Conservation (phyloP, 2,888 invertebrate species). For the Noctua janthe region DNA sequence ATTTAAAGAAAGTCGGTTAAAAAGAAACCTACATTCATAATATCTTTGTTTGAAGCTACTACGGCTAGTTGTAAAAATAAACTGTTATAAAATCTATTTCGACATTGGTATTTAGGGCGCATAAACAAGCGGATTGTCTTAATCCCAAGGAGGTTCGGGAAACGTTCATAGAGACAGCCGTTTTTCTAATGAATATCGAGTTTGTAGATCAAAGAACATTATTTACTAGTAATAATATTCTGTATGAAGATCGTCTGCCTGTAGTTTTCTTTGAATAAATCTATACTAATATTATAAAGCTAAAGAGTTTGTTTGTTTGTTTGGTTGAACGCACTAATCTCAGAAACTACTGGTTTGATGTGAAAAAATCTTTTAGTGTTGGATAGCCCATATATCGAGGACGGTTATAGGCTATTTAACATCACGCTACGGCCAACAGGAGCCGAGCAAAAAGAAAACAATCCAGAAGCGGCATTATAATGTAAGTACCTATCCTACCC, state of each 20-base stretch:
- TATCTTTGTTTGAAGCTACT: conserved; percentile 36
- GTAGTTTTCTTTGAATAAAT: not conserved
- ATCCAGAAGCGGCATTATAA: no score
- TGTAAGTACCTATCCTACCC: not conserved
- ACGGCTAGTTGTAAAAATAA: conserved; percentile 59
- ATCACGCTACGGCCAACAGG: no score
- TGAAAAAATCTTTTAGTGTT: no score
- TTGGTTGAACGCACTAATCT: no score
- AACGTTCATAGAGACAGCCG: conserved; percentile 28
- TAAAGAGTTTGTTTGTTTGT: no score
- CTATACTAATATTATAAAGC: no score
- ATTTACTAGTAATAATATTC: not conserved
- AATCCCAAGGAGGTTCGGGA: conserved; percentile 57
- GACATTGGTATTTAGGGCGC: conserved; percentile 75
- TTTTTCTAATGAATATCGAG: conserved; percentile 14
- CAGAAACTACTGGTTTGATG: no score
- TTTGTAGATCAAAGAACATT: conserved; percentile 35
- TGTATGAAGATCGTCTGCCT: not conserved
- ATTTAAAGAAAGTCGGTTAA: no score
- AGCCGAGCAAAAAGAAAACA: no score
- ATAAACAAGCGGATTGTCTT: conserved; percentile 72
- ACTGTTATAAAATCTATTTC: conserved; percentile 70
- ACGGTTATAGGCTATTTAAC: no score
- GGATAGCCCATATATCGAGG: no score
- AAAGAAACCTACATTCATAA: not conserved